Percentiles rank a stretch among this genome's conserved stretches.
These are phyloP conservation scores for Thamnaconus septentrionalis DNA, from an alignment of 2,113 vertebrate genomes.

Conservation along the genomic window DNA sequence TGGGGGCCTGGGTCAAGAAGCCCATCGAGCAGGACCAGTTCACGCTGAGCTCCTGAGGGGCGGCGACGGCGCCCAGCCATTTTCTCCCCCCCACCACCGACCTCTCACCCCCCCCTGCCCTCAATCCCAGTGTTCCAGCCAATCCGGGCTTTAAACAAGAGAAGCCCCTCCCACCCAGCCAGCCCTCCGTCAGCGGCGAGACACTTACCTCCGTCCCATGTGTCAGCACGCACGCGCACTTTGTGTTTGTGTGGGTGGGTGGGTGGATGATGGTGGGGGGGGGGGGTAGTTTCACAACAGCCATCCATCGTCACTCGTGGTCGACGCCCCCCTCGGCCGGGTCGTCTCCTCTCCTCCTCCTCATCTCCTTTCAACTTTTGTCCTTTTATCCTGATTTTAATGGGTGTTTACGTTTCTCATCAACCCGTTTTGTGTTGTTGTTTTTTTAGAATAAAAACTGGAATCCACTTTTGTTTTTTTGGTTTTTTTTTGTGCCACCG, in stretches of 20 bases:
- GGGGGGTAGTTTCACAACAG: slow-evolving; percentile 39
- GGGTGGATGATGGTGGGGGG: slow-evolving; percentile 7
- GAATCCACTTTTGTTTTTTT: slow-evolving; percentile 38
- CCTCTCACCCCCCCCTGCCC: slow-evolving; percentile 30
- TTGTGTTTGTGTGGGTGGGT: slow-evolving; percentile 40
- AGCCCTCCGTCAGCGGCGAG: slow-evolving; percentile 31
- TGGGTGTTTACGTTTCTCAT: background rate
- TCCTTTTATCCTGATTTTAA: slow-evolving; percentile 33
- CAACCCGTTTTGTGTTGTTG: background rate
- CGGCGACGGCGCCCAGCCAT: slow-evolving; percentile 20
- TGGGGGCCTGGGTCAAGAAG: slow-evolving; percentile 98
- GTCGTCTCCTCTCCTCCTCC: too few species aligned
- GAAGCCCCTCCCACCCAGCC: background rate
- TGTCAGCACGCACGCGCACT: slow-evolving; percentile 47
- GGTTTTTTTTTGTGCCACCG: background rate
- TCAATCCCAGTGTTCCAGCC: background rate
- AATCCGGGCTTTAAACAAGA: slow-evolving; percentile 43
- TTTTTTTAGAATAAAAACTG: slow-evolving; percentile 54
- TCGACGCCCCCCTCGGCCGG: too few species aligned
- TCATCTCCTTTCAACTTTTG: slow-evolving; percentile 21
- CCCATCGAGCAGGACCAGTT: slow-evolving; percentile 99
- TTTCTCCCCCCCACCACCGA: slow-evolving; percentile 4
- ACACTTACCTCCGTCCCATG: slow-evolving; percentile 59
- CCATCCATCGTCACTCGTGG: slow-evolving; percentile 35
- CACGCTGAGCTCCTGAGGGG: slow-evolving; percentile 82